Evolutionary conservation across 2,113 vertebrate genomes (phyloP).

Genomic region (Hoplias malabaricus): DNA sequence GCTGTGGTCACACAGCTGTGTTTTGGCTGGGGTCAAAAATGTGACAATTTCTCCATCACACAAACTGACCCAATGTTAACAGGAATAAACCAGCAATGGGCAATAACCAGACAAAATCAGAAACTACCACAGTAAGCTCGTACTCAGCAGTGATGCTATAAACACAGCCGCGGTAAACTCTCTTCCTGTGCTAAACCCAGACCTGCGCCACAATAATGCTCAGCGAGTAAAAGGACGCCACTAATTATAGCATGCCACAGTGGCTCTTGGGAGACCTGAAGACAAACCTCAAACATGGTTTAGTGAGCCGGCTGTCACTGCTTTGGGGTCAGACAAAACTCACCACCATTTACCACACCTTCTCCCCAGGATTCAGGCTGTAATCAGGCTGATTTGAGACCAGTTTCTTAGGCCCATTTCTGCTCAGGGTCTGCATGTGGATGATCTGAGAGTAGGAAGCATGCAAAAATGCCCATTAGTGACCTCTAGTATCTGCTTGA

Average conservation of each 20-base stretch:
- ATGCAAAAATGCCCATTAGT: too few relatives aligned
- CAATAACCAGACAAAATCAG: background rate
- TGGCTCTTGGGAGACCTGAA: background rate
- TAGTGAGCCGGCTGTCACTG: background rate
- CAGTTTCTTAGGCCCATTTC: too few relatives aligned
- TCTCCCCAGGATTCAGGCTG: too few relatives aligned
- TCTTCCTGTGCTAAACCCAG: background rate
- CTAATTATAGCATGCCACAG: background rate
- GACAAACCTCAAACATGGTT: background rate
- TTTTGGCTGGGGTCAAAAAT: too few relatives aligned
- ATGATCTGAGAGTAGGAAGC: too few relatives aligned
- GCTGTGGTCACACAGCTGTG: fast-evolving
- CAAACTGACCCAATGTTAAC: background rate
- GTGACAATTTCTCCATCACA: background rate
- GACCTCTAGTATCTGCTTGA: too few relatives aligned
- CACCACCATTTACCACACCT: background rate
- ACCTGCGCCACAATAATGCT: background rate
- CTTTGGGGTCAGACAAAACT: background rate
- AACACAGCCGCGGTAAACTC: background rate
- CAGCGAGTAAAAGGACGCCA: background rate
- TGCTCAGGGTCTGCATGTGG: too few relatives aligned
- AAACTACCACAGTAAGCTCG: too few relatives aligned
- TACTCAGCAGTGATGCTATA: background rate
- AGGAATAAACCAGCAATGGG: background rate
- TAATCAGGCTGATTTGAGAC: too few relatives aligned